phyloP scores from a whole-genome alignment of 2,888 invertebrate genomes.

The Synergus umbraculus region DNA sequence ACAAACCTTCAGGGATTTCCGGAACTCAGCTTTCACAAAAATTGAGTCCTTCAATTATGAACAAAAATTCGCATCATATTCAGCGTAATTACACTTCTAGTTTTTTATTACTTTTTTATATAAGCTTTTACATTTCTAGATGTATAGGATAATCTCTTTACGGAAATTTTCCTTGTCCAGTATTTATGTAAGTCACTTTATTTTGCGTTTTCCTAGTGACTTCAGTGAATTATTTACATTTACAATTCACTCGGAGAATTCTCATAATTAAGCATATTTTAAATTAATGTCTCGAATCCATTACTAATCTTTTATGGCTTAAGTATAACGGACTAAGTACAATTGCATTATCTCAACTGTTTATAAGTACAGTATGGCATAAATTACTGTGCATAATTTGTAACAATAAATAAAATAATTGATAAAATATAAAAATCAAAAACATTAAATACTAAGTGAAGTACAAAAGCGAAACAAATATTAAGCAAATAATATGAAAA shows the following conservation, averaged over 20 bases:
- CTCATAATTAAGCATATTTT: background rate
- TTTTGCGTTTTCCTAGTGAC: background rate
- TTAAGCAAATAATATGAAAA: background rate
- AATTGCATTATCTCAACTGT: background rate
- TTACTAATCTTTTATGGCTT: background rate
- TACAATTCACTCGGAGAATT: background rate
- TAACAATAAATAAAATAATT: background rate
- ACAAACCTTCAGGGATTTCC: conserved; percentile 45
- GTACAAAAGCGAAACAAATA: background rate
- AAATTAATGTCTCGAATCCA: too few species aligned
- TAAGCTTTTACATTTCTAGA: background rate
- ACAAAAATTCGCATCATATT: background rate
- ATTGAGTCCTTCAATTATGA: conserved; percentile 44
- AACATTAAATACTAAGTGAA: background rate
- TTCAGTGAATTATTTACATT: background rate
- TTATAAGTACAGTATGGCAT: background rate
- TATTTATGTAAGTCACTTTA: background rate
- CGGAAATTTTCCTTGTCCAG: background rate
- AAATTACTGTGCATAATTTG: background rate
- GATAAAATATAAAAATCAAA: background rate
- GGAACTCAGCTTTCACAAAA: conserved; percentile 43
- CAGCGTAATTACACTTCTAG: background rate
- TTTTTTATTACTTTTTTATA: background rate
- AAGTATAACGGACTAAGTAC: background rate
- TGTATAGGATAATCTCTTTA: background rate